Evolutionary conservation across 2,113 vertebrate genomes (phyloP).

Genomic region (Callorhinus ursinus): DNA sequence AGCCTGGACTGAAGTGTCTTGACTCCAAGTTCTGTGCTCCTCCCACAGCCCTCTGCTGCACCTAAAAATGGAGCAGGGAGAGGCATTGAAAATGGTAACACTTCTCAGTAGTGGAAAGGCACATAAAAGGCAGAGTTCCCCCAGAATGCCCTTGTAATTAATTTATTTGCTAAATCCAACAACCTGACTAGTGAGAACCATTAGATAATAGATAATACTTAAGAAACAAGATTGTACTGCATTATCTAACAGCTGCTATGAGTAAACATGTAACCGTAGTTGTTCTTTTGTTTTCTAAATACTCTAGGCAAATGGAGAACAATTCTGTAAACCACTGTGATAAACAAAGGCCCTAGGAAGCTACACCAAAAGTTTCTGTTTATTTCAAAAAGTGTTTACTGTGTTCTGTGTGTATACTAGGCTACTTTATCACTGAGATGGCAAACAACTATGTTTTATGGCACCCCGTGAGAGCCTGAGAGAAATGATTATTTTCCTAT

Average conservation of each 20-base stretch:
- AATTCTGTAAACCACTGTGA: background rate
- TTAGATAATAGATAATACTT: background rate
- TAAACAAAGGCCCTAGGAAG: background rate
- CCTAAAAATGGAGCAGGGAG: background rate
- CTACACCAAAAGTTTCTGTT: background rate
- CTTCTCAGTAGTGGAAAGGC: background rate
- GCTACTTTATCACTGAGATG: slow-evolving; percentile 2
- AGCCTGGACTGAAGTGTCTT: background rate
- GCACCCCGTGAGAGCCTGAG: background rate
- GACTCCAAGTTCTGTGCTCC: background rate
- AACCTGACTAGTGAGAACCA: background rate
- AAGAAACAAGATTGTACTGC: background rate
- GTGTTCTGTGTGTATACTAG: background rate
- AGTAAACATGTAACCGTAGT: background rate
- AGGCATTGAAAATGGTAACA: background rate
- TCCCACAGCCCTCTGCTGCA: background rate
- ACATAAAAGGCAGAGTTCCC: background rate
- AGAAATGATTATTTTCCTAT: background rate
- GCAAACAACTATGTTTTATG: slow-evolving; percentile 1
- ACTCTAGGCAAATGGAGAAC: background rate
- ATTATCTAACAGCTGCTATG: background rate
- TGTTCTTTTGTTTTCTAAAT: background rate
- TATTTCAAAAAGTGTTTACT: background rate
- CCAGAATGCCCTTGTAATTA: background rate
- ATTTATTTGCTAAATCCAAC: background rate